Evolutionary conservation across 2,888 invertebrate genomes (phyloP).

Genomic region (Pocota personata): DNA sequence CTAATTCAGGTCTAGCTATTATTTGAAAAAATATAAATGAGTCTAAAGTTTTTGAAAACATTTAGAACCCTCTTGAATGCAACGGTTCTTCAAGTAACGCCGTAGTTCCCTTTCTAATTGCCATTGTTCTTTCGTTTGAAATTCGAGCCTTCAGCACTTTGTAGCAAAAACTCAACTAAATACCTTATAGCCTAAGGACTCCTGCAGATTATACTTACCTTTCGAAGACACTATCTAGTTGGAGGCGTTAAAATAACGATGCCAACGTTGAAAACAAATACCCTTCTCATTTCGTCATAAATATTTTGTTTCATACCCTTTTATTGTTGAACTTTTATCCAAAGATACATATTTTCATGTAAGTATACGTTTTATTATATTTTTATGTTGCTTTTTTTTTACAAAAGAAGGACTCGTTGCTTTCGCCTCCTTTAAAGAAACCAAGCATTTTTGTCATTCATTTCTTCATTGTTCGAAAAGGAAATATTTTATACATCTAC

Average conservation of each 20-base stretch:
- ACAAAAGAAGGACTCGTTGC: slow-evolving; percentile 46
- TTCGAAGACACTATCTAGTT: slow-evolving; percentile 13
- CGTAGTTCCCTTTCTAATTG: background rate
- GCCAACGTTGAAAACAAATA: slow-evolving; percentile 51
- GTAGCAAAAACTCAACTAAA: background rate
- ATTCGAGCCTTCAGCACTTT: background rate
- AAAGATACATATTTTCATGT: background rate
- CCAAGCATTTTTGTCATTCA: slow-evolving; percentile 40
- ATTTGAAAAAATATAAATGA: no score
- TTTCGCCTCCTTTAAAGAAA: slow-evolving; percentile 49
- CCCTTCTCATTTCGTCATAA: slow-evolving; percentile 14
- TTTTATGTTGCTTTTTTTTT: slow-evolving; percentile 30
- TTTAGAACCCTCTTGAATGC: background rate
- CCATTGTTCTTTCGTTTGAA: background rate
- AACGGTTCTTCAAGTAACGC: no score
- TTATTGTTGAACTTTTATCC: slow-evolving; percentile 46
- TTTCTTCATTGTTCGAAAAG: slow-evolving; percentile 2
- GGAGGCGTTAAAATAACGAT: slow-evolving; percentile 48
- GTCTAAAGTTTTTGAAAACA: background rate
- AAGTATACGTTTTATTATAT: slow-evolving; percentile 1
- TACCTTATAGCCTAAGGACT: slow-evolving; percentile 13
- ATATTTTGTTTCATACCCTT: slow-evolving; percentile 51
- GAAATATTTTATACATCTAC: slow-evolving; percentile 54
- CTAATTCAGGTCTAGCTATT: background rate
- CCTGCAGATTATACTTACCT: background rate